Percentiles rank a stretch among this genome's conserved stretches.
These are phyloP conservation scores for Melieria omissa DNA, from an alignment of 2,888 invertebrate genomes.

Conservation along the genomic window DNA sequence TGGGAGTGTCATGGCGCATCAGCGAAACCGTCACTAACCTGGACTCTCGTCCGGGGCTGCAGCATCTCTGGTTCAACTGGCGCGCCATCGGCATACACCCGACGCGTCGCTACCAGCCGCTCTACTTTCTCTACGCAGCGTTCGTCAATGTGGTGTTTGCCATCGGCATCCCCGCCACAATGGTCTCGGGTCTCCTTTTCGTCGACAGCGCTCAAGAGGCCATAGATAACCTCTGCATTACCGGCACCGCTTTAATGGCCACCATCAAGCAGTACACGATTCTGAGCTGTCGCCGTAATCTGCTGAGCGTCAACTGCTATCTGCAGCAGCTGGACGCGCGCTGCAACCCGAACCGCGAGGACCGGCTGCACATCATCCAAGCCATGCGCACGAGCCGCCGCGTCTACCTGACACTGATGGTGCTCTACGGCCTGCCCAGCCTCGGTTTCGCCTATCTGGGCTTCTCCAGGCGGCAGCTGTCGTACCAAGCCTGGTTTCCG, in stretches of 20 bases:
- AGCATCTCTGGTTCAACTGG: conserved; percentile 45
- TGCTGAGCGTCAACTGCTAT: conserved; percentile 31
- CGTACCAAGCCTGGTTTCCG: conserved; percentile 47
- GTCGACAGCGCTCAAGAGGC: conserved; percentile 27
- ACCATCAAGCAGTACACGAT: conserved; percentile 41
- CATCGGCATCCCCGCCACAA: conserved; percentile 36
- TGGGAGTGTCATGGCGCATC: neutral
- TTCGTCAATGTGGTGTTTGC: conserved; percentile 29
- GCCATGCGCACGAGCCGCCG: conserved; percentile 40
- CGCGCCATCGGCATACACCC: conserved; percentile 45
- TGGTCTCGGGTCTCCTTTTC: conserved; percentile 36
- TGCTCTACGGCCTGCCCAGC: conserved; percentile 34
- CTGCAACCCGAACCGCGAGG: conserved; percentile 22
- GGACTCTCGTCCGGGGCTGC: conserved; percentile 43
- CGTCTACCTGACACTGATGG: conserved; percentile 36
- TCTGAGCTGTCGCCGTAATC: conserved; percentile 13
- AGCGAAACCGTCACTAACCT: conserved; percentile 31
- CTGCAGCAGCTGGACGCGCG: conserved; percentile 43
- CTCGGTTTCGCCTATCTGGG: conserved; percentile 42
- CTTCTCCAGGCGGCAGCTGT: conserved; percentile 33
- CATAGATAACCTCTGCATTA: conserved; percentile 43
- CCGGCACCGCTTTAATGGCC: conserved; percentile 38
- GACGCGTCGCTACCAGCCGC: conserved; percentile 26
- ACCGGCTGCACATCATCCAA: conserved; percentile 39
- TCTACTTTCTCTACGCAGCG: conserved; percentile 43